Percentiles rank a stretch among this genome's conserved stretches.
Conservation (phyloP, 2,888 invertebrate genomes). For the Bombylius discolor region DNA sequence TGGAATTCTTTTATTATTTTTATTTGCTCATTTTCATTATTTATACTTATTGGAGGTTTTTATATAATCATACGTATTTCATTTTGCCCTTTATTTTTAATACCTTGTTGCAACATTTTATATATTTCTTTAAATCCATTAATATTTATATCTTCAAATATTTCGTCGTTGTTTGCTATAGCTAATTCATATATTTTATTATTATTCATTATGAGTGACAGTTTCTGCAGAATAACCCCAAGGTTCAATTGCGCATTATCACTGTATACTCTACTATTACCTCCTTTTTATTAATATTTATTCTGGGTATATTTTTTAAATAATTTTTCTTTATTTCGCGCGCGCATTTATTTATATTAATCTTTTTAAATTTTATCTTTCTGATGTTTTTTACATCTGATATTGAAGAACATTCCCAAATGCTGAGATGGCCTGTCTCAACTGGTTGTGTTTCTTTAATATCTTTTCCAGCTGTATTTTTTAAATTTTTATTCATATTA, state of each 20-base stretch:
- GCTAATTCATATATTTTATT: not conserved
- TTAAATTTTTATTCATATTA: not conserved
- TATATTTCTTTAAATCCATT: not conserved
- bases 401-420: conserved; percentile 1
- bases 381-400: not conserved
- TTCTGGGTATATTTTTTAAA: no score
- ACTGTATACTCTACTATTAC: not conserved
- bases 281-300: no score
- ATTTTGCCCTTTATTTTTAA: no score
- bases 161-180: not conserved
- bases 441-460: not conserved
- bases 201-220: not conserved
- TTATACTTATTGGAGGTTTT: no score
- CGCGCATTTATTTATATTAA: not conserved
- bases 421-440: not conserved
- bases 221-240: not conserved
- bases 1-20: no score
- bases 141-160: not conserved
- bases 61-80: no score
- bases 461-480: not conserved
- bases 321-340: no score
- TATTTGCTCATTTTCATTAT: no score
- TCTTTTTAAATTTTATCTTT: not conserved
- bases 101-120: no score
- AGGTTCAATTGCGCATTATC: not conserved